Conservation (phyloP, 2,113 vertebrate species). For the Scortum barcoo region DNA sequence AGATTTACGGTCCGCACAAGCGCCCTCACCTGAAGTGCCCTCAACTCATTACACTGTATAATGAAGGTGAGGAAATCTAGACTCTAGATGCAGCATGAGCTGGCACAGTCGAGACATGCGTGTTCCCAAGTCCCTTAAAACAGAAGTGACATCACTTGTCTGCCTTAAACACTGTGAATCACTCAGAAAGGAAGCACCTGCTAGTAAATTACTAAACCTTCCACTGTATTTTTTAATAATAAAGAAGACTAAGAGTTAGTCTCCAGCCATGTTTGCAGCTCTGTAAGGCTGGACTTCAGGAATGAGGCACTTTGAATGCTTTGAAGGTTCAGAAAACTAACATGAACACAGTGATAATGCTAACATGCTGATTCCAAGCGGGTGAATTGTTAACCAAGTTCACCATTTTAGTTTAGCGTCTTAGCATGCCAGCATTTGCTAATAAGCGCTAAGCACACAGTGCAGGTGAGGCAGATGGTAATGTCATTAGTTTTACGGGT, state of each 20-base stretch:
- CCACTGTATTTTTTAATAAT: not conserved
- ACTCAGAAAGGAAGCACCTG: constrained; percentile 37
- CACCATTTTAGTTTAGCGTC: not conserved
- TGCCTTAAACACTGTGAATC: constrained; percentile 5
- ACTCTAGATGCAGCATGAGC: not conserved
- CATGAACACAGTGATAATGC: not conserved
- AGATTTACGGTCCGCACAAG: constrained; percentile 11
- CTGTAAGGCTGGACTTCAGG: not conserved
- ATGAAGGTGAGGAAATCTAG: constrained; percentile 19
- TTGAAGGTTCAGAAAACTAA: not conserved
- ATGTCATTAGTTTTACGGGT: not conserved
- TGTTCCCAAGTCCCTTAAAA: constrained; percentile 16
- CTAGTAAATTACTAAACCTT: constrained; percentile 10
- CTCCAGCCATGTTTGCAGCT: not conserved
- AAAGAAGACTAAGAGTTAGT: not conserved
- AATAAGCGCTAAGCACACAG: not conserved
- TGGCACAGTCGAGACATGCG: not conserved
- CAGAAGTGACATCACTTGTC: constrained; percentile 4
- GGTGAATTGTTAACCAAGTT: not conserved
- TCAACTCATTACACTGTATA: constrained; percentile 7
- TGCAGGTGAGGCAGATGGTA: not conserved
- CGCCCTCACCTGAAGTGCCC: constrained; percentile 11
- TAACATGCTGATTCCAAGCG: not conserved
- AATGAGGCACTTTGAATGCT: not conserved
- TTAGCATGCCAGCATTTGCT: not conserved